Base-by-base conservation (phyloP, 1,140 invertebrate genomes). In the Drosophila leontia region DNA sequence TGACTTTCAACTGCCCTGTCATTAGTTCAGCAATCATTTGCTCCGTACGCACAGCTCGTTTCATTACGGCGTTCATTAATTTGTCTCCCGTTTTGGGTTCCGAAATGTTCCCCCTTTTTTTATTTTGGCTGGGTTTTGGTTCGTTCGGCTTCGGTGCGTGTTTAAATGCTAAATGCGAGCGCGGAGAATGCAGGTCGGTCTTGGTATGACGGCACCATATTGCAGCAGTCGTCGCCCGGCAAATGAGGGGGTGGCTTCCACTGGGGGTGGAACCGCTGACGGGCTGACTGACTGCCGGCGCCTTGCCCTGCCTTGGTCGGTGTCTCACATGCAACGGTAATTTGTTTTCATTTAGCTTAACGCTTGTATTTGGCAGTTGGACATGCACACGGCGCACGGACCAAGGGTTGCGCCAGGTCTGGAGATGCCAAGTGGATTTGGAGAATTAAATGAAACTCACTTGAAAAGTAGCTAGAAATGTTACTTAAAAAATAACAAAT, bases 341-440 rank as follows among this genome's bases (percentile, higher is more conserved):
- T 91, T 91, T 91, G 87, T 91, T 91, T 91, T 91, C 88, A 91
- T 91, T 91, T 91, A 91, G 80, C 81, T 91, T 81, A 88, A 85
- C 81, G 88, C 83, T 91, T 91, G 82, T 91, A 82, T 91, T 82
- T 83, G 88, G 80, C 83, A 87, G 81, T 91, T 84, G 75, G 88
- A 91, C 88, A 91, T 91, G 87, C 87, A 91, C 80, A 79, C 74
- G 81, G 42, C 75, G 65, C 74, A 17, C 62, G 70, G 17, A 37
- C 75, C 64, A 56, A 70, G 83, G 83, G 82, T 87, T 87, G 83
- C 59, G 75, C 63, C 63, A 42, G 12, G 15, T 37, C 48, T 23
- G 15, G 34, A 32, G 37, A 12, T 62, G 57, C 9, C 17, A 5
- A 29, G 11, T 23, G 11, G 19, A n/a, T 35, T 32, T 15, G 0